Conservation (phyloP, 2,113 vertebrate genomes). For the Arenaria interpres region DNA sequence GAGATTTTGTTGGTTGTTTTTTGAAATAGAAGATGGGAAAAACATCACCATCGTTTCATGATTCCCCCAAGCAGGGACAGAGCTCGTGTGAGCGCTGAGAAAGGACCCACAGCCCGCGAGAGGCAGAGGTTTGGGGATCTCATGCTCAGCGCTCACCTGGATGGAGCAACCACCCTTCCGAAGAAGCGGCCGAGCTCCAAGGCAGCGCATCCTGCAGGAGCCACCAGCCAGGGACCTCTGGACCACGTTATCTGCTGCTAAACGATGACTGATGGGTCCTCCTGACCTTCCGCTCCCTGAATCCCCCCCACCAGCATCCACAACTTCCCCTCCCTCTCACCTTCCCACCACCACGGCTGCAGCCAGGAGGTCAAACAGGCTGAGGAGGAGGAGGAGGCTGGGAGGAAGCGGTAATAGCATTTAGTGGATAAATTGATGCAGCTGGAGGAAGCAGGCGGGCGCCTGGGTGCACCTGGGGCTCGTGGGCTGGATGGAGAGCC, state of each 20-base stretch:
- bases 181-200: background rate
- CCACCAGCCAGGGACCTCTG: background rate
- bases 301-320: rapidly evolving
- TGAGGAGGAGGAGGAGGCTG: background rate
- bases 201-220: background rate
- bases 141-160: background rate
- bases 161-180: background rate
- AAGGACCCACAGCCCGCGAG: background rate
- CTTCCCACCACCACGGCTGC: background rate
- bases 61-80: background rate
- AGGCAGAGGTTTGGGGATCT: background rate
- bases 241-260: background rate
- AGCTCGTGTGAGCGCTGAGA: background rate
- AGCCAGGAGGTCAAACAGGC: rapidly evolving
- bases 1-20: background rate
- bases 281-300: background rate
- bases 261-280: background rate
- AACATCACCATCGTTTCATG: background rate
- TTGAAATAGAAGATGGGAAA: background rate
- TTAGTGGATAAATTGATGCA: background rate
- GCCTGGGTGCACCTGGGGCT: background rate
- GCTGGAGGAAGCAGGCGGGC: conserved; percentile 34
- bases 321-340: background rate
- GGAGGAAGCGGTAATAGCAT: background rate
- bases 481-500: background rate